Percentiles rank a stretch among this genome's conserved stretches.
These are phyloP conservation scores for Sarcoramphus papa DNA, from an alignment of 2,797 vertebrate species.

Conservation along the genomic window DNA sequence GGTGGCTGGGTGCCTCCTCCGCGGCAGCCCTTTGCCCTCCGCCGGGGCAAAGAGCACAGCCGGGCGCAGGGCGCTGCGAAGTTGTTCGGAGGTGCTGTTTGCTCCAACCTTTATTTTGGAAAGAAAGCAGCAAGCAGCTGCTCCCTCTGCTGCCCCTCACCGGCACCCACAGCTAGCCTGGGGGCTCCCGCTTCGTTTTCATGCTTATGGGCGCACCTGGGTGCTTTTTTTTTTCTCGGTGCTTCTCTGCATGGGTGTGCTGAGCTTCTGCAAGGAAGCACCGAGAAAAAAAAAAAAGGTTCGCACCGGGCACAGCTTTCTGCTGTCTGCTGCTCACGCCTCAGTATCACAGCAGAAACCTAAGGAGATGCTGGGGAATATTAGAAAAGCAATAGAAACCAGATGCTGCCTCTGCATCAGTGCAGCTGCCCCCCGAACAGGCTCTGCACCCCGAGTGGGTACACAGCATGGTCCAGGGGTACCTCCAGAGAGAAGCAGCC, in stretches of 20 bases:
- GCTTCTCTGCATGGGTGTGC: not conserved
- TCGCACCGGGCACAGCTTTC: accelerated
- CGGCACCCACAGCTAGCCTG: not conserved
- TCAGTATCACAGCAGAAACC: not conserved
- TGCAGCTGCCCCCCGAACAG: not conserved
- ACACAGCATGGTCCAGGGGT: not conserved
- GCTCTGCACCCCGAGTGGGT: not conserved
- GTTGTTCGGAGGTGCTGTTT: accelerated
- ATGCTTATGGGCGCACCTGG: no score
- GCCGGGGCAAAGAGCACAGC: not conserved
- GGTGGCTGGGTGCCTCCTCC: no score
- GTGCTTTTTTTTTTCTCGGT: not conserved
- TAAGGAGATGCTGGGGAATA: not conserved
- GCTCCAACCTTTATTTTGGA: not conserved
- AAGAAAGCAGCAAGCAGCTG: not conserved
- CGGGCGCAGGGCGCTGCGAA: not conserved
- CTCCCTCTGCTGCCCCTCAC: not conserved
- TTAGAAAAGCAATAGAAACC: not conserved
- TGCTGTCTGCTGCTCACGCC: not conserved
- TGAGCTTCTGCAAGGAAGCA: not conserved
- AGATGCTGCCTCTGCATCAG: not conserved
- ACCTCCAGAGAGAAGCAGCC: not conserved
- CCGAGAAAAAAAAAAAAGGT: not conserved
- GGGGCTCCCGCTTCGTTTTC: no score
- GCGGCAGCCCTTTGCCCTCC: not conserved